These are phyloP conservation scores for Ariopsis seemanni DNA, from an alignment of 2,113 vertebrate species.

Conservation along the genomic window DNA sequence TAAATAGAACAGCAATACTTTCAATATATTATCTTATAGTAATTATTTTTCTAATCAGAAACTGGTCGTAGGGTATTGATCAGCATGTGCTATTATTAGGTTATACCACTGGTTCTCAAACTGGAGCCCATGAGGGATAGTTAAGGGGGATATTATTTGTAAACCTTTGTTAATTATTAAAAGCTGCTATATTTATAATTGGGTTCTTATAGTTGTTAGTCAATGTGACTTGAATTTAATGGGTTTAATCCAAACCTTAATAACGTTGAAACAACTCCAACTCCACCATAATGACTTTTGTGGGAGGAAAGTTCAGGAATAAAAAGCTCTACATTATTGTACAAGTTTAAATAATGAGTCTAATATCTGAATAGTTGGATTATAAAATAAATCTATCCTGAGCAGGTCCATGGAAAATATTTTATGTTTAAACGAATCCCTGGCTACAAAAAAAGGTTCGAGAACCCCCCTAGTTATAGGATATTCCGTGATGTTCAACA, in stretches of 20 bases:
- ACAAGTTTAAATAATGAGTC: not conserved
- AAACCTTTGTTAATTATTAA: not conserved
- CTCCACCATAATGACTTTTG: not conserved
- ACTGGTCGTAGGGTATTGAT: not conserved
- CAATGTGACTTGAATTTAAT: not conserved
- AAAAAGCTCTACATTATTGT: not conserved
- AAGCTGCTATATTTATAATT: not conserved
- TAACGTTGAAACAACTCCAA: not conserved
- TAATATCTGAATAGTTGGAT: not conserved
- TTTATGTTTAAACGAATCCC: not conserved
- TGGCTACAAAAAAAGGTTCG: not conserved
- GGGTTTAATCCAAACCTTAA: not conserved
- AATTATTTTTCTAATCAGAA: not conserved
- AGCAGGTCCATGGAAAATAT: not conserved
- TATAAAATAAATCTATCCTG: not conserved
- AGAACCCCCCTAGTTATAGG: not conserved
- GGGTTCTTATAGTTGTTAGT: not conserved
- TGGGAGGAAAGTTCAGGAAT: not conserved
- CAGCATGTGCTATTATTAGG: no score
- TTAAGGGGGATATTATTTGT: not conserved
- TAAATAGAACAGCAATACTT: not conserved
- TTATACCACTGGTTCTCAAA: not conserved
- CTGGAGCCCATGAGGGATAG: not conserved
- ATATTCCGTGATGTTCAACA: not conserved
- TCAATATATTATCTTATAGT: not conserved